Conservation (phyloP, 2,113 vertebrate genomes). For the Nansenia antarctica region DNA sequence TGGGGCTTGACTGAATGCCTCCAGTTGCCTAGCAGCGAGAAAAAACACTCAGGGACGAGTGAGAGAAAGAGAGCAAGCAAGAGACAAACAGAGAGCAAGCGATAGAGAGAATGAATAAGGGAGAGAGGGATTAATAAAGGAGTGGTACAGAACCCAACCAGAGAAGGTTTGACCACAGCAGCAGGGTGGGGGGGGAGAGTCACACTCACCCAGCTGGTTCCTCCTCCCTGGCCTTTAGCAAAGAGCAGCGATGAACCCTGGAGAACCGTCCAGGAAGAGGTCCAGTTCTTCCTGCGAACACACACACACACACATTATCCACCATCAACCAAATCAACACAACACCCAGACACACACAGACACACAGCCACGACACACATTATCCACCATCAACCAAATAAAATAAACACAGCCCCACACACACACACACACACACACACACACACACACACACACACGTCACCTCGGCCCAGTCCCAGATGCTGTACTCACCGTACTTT, state of each 20-base stretch:
- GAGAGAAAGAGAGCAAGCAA: too few relatives aligned
- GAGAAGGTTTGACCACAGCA: neutral
- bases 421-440: too few relatives aligned
- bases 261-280: constrained; percentile 90
- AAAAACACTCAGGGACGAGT: constrained; percentile 75
- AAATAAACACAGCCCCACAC: too few relatives aligned
- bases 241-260: constrained; percentile 87
- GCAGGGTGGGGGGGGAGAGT: too few relatives aligned
- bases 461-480: neutral
- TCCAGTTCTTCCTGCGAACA: constrained; percentile 92
- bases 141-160: neutral
- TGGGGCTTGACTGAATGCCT: constrained; percentile 73
- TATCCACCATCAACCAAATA: neutral
- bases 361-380: neutral
- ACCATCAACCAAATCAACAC: neutral
- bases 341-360: neutral
- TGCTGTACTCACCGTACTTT: constrained; percentile 86
- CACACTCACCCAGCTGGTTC: constrained; percentile 91
- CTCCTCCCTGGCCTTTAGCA: constrained; percentile 90
- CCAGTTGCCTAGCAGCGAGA: constrained; percentile 82
- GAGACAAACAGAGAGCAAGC: too few relatives aligned
- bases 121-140: constrained; percentile 25
- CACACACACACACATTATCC: neutral
- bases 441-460: too few relatives aligned
- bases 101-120: constrained; percentile 67